Base-by-base conservation (phyloP, 2,113 vertebrate species). In the Hirundichthys speculiger region DNA sequence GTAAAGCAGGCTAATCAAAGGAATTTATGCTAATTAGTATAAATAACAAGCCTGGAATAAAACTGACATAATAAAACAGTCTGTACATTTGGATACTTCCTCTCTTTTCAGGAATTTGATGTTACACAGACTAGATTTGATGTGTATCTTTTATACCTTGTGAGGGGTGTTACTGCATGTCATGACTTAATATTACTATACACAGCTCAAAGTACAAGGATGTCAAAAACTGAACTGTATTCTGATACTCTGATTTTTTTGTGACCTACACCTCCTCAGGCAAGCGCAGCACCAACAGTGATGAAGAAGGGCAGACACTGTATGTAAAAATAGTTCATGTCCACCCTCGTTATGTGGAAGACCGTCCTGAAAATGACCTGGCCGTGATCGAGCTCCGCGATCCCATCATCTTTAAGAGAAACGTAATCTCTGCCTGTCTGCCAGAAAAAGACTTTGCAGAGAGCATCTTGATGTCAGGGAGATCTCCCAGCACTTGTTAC, bases 361-460 rank as follows among this genome's bases (percentile, higher is more conserved):
- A 70, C 8, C 75, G 42, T 5, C 71, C 85, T 18, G 90, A 92
- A 11, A 89, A 94, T 4, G 87, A 94, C 82, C 54, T 94, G 50
- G 92, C 93, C 10, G 66, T 91, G 60, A 38, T 94, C 13, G 89
- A 92, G 79, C 91, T 94, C 43, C 57, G 53, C 0, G 76, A 75
- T 38, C 82, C 20, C 67, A 91, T 94, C n/a, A 0, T 5, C 10
- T 87, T 91, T n/a, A 89, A 73, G 73, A 83, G 34, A 22, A 20
- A 57, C 0, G 67, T 85, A 1, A 9, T 63, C 0, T 43, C 88
- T 1, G 92, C 74, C 21, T 94, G 93, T 59, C 77, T 94, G 46
- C 93, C 93, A 0, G 92, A 93, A 43, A 83, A 50, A 38, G 91
- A 92, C 77, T 94, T 94, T 21, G 89, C 92, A 0, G 91, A 93